These are phyloP conservation scores for Tragelaphus buxtoni DNA, from an alignment of 2,113 vertebrate species.

Conservation along the genomic window DNA sequence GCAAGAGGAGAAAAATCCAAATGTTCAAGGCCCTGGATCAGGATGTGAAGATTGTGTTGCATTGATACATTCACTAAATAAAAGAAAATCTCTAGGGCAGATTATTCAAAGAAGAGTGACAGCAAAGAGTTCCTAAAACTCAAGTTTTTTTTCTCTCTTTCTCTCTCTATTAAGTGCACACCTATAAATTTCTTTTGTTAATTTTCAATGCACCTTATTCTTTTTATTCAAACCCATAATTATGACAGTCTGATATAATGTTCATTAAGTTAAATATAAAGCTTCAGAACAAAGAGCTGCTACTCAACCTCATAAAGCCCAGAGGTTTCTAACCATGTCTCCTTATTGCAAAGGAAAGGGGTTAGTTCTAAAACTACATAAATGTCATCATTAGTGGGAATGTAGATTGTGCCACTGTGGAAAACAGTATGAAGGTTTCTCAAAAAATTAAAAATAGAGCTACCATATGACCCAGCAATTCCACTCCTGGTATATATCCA, in stretches of 20 bases:
- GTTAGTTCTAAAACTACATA: neutral
- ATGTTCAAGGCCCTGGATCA: neutral
- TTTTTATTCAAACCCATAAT: constrained; percentile 1
- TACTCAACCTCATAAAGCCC: neutral
- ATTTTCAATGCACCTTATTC: neutral
- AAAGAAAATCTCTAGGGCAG: constrained; percentile 10
- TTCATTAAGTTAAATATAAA: neutral
- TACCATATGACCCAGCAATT: neutral
- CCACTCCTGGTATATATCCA: neutral
- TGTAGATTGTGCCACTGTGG: neutral
- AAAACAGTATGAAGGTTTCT: neutral
- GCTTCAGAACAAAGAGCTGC: neutral
- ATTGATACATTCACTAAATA: neutral
- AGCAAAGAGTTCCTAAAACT: neutral
- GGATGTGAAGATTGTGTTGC: neutral
- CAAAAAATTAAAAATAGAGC: neutral
- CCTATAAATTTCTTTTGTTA: neutral
- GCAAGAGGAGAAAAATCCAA: neutral
- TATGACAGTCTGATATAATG: neutral
- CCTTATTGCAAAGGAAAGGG: neutral
- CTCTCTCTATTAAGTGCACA: neutral
- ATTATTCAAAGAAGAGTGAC: neutral
- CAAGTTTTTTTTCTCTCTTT: neutral
- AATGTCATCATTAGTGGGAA: neutral
- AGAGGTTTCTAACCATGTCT: neutral